Evolutionary conservation across 2,888 invertebrate species (phyloP).

Genomic region (Drosophila melanosoma): DNA sequence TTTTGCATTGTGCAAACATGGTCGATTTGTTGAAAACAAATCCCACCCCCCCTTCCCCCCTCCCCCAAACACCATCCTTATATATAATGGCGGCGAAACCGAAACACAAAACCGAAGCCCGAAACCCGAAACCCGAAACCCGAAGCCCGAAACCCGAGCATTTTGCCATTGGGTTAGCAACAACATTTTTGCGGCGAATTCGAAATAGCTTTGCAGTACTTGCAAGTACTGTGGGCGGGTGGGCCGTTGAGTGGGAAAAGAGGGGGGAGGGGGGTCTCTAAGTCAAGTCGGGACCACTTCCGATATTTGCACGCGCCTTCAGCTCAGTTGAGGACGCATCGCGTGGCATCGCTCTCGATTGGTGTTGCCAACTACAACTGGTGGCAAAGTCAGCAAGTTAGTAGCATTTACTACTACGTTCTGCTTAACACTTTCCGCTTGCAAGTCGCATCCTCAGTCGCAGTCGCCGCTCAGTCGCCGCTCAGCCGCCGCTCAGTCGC

Average conservation of each 20-base stretch:
- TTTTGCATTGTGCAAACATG: slow-evolving; percentile 47
- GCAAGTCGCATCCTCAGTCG: slow-evolving; percentile 36
- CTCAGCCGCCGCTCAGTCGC: background rate
- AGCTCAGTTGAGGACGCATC: slow-evolving; percentile 17
- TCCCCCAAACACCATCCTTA: background rate
- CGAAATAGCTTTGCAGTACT: slow-evolving; percentile 35
- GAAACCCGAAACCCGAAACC: slow-evolving; percentile 10
- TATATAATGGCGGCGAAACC: slow-evolving; percentile 10
- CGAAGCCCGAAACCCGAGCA: slow-evolving; percentile 26
- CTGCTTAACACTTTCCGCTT: slow-evolving; percentile 77
- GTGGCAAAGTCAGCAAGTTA: slow-evolving; percentile 55
- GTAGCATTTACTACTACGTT: slow-evolving; percentile 63
- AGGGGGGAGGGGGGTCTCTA: slow-evolving; percentile 11
- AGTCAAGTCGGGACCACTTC: slow-evolving; percentile 55
- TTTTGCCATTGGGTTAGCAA: slow-evolving; percentile 38
- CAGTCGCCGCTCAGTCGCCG: background rate
- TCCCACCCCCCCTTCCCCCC: background rate
- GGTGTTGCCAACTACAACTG: slow-evolving; percentile 1
- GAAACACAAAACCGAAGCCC: slow-evolving; percentile 13
- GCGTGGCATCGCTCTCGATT: slow-evolving; percentile 11
- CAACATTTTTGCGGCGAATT: slow-evolving; percentile 67
- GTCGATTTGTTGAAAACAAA: slow-evolving; percentile 68
- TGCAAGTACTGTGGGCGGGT: slow-evolving; percentile 1
- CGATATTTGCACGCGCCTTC: slow-evolving; percentile 40
- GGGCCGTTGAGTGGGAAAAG: background rate